Base-by-base conservation (phyloP, 2,888 invertebrate species). In the Volucella inflata region DNA sequence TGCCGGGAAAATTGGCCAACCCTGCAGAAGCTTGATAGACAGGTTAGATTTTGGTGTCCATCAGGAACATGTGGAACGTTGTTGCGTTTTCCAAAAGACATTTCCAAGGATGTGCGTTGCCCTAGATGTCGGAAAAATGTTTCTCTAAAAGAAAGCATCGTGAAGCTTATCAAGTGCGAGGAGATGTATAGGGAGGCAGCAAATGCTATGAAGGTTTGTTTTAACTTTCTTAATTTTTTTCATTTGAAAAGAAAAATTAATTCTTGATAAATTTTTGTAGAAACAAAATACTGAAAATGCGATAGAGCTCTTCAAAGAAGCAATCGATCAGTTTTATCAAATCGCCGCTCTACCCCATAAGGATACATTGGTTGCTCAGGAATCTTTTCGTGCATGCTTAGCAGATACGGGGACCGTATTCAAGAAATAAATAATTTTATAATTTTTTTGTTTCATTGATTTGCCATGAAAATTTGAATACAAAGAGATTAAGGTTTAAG, bases 1-100 rank as follows among this genome's bases (percentile, higher is more conserved):
- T 97, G 97, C 89, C 92, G 90, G 30, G 95, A 96, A 89, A 94
- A 96, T 90, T 97, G 97, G 97, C 95, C 96, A 0, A 91, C 92
- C 0, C 91, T 95, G 59, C 94, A 94, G 77, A 94, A 94, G 87
- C 92, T 96, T 91, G 93, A 93, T 78, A 93, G 90, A 88, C 91
- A 90, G 87, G 91, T 91, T 9, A 75, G 91, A 70, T 92, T 91
- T 75, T 90, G 90, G 91, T 94, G 94, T 88, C 91, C 93, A 0
- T 93, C 93, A 2, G 88, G 90, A 8, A 92, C 92, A 36, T 94
- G 94, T 88, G 88, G 88, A 0, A 90, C 92, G 62, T 87, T 93
- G 42, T 92, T 94, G n/a, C 92, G 92, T 16, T 91, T 93, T 51
- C 93, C 94, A 0, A 91, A 91, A 67, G 89, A 93, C 53, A 88